Percentiles rank a stretch among this genome's conserved stretches.
phyloP scores from a whole-genome alignment of 2,797 vertebrate species.

The Smutsia gigantea region DNA sequence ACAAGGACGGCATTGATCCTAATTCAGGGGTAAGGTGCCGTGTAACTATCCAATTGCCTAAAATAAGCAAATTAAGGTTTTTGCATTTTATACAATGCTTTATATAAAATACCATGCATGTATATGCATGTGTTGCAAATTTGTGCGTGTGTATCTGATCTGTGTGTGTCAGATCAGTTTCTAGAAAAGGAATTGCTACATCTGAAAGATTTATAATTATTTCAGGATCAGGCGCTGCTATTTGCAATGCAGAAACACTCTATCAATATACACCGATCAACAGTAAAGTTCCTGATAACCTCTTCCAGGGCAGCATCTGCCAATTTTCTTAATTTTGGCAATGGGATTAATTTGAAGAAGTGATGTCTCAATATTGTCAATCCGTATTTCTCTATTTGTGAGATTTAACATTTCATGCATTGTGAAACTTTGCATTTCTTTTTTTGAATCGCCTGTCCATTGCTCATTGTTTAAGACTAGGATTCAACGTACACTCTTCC shows the following conservation, averaged over 20 bases:
- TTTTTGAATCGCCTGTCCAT: background rate
- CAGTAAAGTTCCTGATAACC: background rate
- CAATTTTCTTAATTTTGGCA: no score
- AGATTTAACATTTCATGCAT: background rate
- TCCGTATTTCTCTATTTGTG: background rate
- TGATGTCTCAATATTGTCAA: no score
- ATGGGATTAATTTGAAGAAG: background rate
- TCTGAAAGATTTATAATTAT: background rate
- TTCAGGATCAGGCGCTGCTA: background rate
- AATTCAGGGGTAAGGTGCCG: accelerated
- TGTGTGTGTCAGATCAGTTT: no score
- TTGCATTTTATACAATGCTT: background rate
- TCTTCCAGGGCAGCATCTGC: no score
- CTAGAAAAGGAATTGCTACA: background rate
- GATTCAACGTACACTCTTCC: background rate
- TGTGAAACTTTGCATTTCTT: background rate
- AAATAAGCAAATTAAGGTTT: background rate
- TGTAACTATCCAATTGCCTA: no score
- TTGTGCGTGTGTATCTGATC: background rate
- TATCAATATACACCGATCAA: background rate
- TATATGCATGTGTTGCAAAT: background rate
- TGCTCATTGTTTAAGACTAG: background rate
- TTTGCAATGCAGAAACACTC: background rate
- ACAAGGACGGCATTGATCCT: background rate
- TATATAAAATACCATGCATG: background rate